These are phyloP conservation scores for Australoheros scitulus DNA, from an alignment of 2,113 vertebrate genomes.

Conservation along the genomic window DNA sequence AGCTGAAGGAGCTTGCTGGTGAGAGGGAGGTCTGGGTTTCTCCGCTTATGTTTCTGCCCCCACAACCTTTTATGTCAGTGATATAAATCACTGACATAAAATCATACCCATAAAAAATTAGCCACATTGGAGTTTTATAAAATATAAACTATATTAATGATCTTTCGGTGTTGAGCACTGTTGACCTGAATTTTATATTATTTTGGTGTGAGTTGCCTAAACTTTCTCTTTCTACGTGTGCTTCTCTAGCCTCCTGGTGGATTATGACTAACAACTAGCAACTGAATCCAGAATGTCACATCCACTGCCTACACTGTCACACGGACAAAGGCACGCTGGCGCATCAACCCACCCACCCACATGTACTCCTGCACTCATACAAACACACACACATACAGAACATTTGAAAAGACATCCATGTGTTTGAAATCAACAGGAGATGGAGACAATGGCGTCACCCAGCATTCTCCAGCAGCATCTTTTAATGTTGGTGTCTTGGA, in stretches of 20 bases:
- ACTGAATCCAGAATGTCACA: constrained; percentile 52
- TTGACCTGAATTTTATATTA: background rate
- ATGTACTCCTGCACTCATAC: background rate
- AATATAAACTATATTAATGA: background rate
- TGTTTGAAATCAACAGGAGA: constrained; percentile 60
- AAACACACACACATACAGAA: background rate
- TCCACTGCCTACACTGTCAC: constrained; percentile 66
- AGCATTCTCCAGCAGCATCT: constrained; percentile 41
- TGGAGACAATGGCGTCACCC: constrained; percentile 34
- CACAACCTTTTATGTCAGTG: too few relatives aligned
- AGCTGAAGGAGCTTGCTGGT: too few relatives aligned
- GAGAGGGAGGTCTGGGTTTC: too few relatives aligned
- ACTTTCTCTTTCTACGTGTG: background rate
- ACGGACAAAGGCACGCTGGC: constrained; percentile 52
- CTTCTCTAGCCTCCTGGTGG: constrained; percentile 93
- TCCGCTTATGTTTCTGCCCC: too few relatives aligned
- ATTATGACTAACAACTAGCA: constrained; percentile 92
- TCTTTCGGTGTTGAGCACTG: background rate
- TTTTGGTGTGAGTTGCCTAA: background rate
- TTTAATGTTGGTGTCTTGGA: constrained; percentile 34
- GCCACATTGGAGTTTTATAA: background rate
- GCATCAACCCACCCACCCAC: constrained; percentile 38
- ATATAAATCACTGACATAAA: background rate
- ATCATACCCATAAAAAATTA: background rate
- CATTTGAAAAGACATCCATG: constrained; percentile 49